Percentiles rank a stretch among this genome's conserved stretches.
phyloP scores from a whole-genome alignment of 2,888 invertebrate genomes.

The Petrolisthes cinctipes region DNA sequence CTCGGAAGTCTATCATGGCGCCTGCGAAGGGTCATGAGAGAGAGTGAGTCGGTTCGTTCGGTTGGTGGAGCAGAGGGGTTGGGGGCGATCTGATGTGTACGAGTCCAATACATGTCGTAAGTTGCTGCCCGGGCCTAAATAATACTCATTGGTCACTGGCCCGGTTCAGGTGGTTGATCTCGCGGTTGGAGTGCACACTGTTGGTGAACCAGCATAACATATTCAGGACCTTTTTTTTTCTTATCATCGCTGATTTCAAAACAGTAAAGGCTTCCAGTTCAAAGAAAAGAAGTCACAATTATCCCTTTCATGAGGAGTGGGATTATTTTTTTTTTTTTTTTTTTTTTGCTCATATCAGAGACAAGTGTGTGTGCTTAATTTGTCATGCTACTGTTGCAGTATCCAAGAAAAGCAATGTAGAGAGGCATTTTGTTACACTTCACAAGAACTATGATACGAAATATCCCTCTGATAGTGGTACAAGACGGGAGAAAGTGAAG shows the following conservation, averaged over 20 bases:
- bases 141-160: not conserved
- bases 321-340: conserved; percentile 2
- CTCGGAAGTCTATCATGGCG: conserved; percentile 10
- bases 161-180: not conserved
- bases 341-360: conserved; percentile 6
- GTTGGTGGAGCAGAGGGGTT: not conserved
- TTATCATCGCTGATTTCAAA: not conserved
- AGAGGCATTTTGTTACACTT: conserved; percentile 38
- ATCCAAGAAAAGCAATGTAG: conserved; percentile 36
- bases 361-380: conserved; percentile 30
- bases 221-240: not conserved
- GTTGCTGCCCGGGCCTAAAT: not conserved
- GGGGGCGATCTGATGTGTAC: not conserved
- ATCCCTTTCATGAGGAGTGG: not conserved
- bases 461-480: conserved; percentile 29
- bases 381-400: conserved; percentile 35
- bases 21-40: conserved; percentile 12
- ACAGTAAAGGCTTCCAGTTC: conserved; percentile 11
- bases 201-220: not conserved
- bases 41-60: not conserved
- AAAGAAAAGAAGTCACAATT: conserved; percentile 23
- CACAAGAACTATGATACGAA: conserved; percentile 32
- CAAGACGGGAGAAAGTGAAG: conserved; percentile 26
- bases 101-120: not conserved
- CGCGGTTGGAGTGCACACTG: conserved; percentile 2